Conservation (phyloP, 2,797 vertebrate genomes). For the Cirrhinus mrigala region DNA sequence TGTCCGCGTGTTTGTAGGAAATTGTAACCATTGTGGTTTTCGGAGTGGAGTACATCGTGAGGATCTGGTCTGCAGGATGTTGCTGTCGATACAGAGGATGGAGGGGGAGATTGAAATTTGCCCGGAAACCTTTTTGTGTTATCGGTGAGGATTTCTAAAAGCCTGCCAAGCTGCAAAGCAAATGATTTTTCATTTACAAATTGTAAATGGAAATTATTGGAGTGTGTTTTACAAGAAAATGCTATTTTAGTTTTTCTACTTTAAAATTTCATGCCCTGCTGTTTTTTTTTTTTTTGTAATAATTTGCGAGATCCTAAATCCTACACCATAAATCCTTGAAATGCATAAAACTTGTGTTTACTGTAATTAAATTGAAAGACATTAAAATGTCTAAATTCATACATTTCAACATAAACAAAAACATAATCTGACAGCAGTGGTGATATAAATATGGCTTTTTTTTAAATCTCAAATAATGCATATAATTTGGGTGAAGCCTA, state of each 20-base stretch:
- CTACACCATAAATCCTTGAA: too few relatives aligned
- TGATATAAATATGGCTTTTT: too few relatives aligned
- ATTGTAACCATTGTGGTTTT: slow-evolving; percentile 98
- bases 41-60: slow-evolving; percentile 95
- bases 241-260: not conserved
- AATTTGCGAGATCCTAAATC: not conserved
- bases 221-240: not conserved
- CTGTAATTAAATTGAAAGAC: too few relatives aligned
- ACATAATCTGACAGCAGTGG: too few relatives aligned
- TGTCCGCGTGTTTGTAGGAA: slow-evolving; percentile 79
- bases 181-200: not conserved
- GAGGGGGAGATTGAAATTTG: slow-evolving; percentile 94
- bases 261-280: not conserved
- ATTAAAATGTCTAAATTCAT: too few relatives aligned
- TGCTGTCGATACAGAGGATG: slow-evolving; percentile 96
- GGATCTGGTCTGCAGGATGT: slow-evolving; percentile 98
- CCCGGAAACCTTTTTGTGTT: slow-evolving; percentile 96
- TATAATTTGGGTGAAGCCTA: too few relatives aligned
- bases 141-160: slow-evolving; percentile 82
- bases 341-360: too few relatives aligned
- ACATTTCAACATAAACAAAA: too few relatives aligned
- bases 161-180: not conserved
- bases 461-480: too few relatives aligned
- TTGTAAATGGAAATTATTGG: not conserved
- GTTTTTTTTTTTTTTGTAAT: not conserved